Conservation (phyloP, 2,888 invertebrate species). For the Yponomeuta malinellus region DNA sequence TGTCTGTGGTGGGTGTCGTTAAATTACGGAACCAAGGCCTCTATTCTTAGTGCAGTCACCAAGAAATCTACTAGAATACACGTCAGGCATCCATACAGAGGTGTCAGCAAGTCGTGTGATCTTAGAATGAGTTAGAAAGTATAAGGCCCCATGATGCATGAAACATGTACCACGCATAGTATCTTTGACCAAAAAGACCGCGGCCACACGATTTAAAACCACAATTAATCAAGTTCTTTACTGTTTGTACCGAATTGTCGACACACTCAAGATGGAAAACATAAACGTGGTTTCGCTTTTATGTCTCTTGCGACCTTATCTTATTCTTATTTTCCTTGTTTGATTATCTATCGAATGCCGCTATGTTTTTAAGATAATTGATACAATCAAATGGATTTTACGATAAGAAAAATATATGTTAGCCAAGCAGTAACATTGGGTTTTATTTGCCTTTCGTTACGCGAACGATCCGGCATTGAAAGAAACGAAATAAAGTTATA, state of each 20-base stretch:
- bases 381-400: not conserved
- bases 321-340: too few relatives aligned
- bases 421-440: not conserved
- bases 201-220: conserved; percentile 29
- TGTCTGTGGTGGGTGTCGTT: conserved; percentile 42
- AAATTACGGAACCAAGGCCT: conserved; percentile 21
- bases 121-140: not conserved
- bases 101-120: not conserved
- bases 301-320: not conserved
- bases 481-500: conserved; percentile 1
- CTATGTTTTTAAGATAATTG: not conserved
- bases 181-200: conserved; percentile 27
- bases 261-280: conserved; percentile 6
- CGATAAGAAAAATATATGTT: conserved; percentile 5
- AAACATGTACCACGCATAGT: conserved; percentile 28
- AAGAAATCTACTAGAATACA: not conserved
- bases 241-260: conserved; percentile 25
- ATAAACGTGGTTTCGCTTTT: conserved; percentile 11
- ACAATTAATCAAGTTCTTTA: conserved; percentile 53
- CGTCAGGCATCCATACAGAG: not conserved
- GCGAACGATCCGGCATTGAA: not conserved
- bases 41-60: not conserved
- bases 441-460: not conserved
- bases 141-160: conserved; percentile 26
- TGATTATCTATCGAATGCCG: not conserved